Evolutionary conservation across 2,113 vertebrate species (phyloP).

Genomic region (Leptobrachium ailaonicum): DNA sequence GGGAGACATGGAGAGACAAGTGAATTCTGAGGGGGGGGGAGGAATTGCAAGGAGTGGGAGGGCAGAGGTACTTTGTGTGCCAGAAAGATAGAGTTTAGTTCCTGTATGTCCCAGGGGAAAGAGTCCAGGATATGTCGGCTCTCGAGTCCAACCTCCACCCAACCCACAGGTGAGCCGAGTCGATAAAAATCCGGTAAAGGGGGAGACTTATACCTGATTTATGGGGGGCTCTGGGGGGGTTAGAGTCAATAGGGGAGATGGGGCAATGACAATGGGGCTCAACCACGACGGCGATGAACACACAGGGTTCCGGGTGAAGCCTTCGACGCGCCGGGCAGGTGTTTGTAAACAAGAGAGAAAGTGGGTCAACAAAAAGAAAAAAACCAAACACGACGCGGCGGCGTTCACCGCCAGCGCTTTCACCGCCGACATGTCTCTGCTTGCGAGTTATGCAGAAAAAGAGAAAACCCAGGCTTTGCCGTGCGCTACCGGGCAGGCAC

Average conservation of each 20-base stretch:
- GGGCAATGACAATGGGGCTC: background rate
- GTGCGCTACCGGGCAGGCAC: background rate
- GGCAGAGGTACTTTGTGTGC: constrained; percentile 6
- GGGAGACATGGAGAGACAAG: constrained; percentile 54
- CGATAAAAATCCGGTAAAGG: background rate
- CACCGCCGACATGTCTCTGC: constrained; percentile 10
- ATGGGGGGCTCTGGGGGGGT: background rate
- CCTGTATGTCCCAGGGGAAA: constrained; percentile 44
- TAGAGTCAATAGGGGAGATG: background rate
- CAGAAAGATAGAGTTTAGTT: constrained; percentile 36
- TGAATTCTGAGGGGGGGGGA: constrained; percentile 20
- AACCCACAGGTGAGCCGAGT: background rate
- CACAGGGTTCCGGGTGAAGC: no score
- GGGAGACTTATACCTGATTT: no score
- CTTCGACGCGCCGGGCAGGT: background rate
- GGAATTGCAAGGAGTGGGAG: constrained; percentile 14
- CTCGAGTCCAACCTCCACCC: constrained; percentile 10
- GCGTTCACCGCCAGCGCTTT: background rate
- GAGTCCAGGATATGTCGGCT: constrained; percentile 10
- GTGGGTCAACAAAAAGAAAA: background rate
- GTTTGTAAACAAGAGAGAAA: constrained; percentile 3
- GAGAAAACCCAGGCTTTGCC: background rate
- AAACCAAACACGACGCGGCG: background rate
- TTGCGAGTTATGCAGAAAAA: constrained; percentile 5
- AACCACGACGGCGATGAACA: background rate